A percentile compares a stretch with the other conserved stretches of the same genome.
Evolutionary conservation across 1,140 invertebrate genomes (phyloP).

Genomic region (Thaumetopoea pityocampa): DNA sequence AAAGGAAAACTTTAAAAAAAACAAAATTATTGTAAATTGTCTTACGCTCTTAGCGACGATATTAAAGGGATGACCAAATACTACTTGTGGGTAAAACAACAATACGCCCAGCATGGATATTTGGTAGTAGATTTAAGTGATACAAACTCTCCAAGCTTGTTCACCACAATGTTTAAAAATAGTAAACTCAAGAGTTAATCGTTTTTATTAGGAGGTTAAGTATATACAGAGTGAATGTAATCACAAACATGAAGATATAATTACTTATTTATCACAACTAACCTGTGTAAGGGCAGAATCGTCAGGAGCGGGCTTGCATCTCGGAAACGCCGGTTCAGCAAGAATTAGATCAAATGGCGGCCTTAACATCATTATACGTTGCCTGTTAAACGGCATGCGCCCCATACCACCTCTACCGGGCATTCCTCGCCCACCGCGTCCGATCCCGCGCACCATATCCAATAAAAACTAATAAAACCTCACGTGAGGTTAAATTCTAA

Average conservation of each 20-base stretch:
- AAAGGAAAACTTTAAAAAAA: too few relatives aligned
- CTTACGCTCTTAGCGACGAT: too few relatives aligned
- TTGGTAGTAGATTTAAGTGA: too few relatives aligned
- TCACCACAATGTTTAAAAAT: too few relatives aligned
- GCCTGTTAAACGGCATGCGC: constrained; percentile 77
- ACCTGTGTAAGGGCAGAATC: constrained; percentile 90
- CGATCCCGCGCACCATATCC: constrained; percentile 69
- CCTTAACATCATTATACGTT: constrained; percentile 86
- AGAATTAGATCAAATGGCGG: constrained; percentile 94
- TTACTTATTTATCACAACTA: constrained; percentile 55
- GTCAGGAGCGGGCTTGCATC: constrained; percentile 90
- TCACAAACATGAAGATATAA: not conserved
- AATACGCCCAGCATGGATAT: too few relatives aligned
- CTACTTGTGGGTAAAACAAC: too few relatives aligned
- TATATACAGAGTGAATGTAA: not conserved
- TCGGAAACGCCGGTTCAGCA: constrained; percentile 91
- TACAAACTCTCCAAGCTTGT: too few relatives aligned
- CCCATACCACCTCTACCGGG: constrained; percentile 81
- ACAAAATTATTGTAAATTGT: too few relatives aligned
- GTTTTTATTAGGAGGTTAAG: not conserved
- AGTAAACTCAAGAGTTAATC: too few relatives aligned
- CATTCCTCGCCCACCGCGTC: constrained; percentile 73
- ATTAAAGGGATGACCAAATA: too few relatives aligned
- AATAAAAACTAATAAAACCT: not conserved
- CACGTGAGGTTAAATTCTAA: too few relatives aligned